phyloP scores from a whole-genome alignment of 2,888 invertebrate species.

The Phortica magna region DNA sequence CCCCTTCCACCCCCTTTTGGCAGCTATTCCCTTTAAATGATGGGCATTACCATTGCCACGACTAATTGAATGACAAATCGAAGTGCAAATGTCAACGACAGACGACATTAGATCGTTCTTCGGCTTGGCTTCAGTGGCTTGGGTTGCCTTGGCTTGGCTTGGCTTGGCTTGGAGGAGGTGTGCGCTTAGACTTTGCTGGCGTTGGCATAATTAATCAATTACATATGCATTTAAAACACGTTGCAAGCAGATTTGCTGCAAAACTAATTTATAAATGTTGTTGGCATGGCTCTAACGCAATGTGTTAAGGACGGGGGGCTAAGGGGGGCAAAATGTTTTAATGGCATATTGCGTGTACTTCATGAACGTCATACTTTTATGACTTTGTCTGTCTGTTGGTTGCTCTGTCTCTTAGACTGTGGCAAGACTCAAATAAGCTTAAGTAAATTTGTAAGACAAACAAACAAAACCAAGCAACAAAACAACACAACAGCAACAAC shows the following conservation, averaged over 20 bases:
- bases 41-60: too few relatives aligned
- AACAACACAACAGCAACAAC: background rate
- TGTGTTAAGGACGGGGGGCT: too few relatives aligned
- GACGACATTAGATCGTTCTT: background rate
- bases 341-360: background rate
- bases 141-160: background rate
- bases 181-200: background rate
- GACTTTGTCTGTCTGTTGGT: conserved; percentile 8
- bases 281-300: background rate
- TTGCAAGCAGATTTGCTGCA: too few relatives aligned
- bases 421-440: conserved; percentile 67
- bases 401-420: conserved; percentile 57
- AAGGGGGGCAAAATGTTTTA: background rate
- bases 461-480: conserved; percentile 51
- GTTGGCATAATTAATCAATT: conserved; percentile 12
- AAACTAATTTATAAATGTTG: background rate
- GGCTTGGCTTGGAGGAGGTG: background rate
- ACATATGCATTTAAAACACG: conserved; percentile 6
- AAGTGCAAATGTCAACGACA: conserved; percentile 27
- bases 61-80: conserved; percentile 29
- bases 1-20: background rate
- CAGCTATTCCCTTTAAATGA: too few relatives aligned
- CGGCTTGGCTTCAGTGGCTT: background rate
- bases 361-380: background rate
- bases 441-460: conserved; percentile 71